Evolutionary conservation across 2,113 vertebrate species (phyloP).

Genomic region (Plectropomus leopardus): DNA sequence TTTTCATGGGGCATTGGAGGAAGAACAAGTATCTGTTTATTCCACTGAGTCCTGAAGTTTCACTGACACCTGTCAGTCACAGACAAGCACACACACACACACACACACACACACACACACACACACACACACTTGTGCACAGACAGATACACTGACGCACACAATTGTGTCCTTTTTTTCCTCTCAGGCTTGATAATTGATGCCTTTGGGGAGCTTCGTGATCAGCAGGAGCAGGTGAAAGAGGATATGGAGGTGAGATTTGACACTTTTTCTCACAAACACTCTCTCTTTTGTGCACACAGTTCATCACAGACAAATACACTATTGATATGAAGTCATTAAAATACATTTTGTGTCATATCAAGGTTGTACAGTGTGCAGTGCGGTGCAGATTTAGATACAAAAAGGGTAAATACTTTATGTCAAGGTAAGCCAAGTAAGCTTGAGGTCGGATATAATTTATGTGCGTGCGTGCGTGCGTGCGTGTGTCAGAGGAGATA

Average conservation of each 20-base stretch:
- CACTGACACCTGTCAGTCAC: conserved; percentile 2
- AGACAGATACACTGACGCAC: not conserved
- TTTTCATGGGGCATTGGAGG: conserved; percentile 22
- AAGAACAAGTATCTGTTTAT: not conserved
- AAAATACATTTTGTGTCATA: not conserved
- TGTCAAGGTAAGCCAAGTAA: not conserved
- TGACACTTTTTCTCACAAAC: not conserved
- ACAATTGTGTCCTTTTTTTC: not conserved
- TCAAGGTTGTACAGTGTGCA: not conserved
- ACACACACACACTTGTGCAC: not conserved
- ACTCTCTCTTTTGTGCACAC: not conserved
- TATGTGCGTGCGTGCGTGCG: not conserved
- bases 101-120: not conserved
- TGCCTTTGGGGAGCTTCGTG: conserved; percentile 81
- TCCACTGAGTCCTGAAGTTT: conserved; percentile 1
- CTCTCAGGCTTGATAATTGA: conserved; percentile 80
- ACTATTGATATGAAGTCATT: not conserved
- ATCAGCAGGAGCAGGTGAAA: conserved; percentile 83
- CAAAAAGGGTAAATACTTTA: not conserved
- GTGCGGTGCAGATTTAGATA: not conserved
- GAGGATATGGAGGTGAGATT: conserved; percentile 80
- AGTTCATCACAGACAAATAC: not conserved
- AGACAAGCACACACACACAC: not conserved
- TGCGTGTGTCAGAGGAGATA: conserved; percentile 3
- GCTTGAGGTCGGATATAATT: conserved; percentile 8